Percentiles rank a stretch among this genome's conserved stretches.
phyloP scores from a whole-genome alignment of 2,888 invertebrate genomes.

The Clanis bilineata region DNA sequence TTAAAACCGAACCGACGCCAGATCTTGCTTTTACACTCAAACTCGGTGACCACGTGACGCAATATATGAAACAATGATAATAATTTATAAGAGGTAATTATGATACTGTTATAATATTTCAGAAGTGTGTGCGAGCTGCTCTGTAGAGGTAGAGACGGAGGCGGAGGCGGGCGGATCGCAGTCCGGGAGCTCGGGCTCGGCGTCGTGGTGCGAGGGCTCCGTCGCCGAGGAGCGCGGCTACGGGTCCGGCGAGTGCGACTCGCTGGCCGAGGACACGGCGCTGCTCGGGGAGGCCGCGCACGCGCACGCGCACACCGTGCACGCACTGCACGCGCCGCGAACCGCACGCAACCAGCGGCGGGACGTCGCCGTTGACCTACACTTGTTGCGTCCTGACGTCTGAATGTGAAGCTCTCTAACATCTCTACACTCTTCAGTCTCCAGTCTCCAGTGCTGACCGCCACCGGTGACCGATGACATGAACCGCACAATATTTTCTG shows the following conservation, averaged over 20 bases:
- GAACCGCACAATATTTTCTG: constrained; percentile 42
- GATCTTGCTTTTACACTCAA: not conserved
- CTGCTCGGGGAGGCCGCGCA: constrained; percentile 60
- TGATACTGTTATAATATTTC: constrained; percentile 39
- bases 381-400: constrained; percentile 71
- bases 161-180: constrained; percentile 62
- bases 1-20: not conserved
- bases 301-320: constrained; percentile 28
- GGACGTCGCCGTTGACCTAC: constrained; percentile 75
- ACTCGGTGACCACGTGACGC: not conserved
- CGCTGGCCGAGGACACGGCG: constrained; percentile 75
- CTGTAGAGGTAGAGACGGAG: constrained; percentile 75
- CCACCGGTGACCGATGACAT: constrained; percentile 26
- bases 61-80: not conserved
- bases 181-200: constrained; percentile 74
- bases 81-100: not conserved
- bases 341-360: constrained; percentile 61
- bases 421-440: not conserved
- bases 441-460: not conserved
- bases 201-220: constrained; percentile 81
- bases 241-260: constrained; percentile 79
- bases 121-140: constrained; percentile 75
- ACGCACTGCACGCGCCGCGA: constrained; percentile 46
- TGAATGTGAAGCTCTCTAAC: constrained; percentile 34
- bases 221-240: constrained; percentile 76